Conservation (phyloP, 2,888 invertebrate species). For the Muschampia plurimacula region DNA sequence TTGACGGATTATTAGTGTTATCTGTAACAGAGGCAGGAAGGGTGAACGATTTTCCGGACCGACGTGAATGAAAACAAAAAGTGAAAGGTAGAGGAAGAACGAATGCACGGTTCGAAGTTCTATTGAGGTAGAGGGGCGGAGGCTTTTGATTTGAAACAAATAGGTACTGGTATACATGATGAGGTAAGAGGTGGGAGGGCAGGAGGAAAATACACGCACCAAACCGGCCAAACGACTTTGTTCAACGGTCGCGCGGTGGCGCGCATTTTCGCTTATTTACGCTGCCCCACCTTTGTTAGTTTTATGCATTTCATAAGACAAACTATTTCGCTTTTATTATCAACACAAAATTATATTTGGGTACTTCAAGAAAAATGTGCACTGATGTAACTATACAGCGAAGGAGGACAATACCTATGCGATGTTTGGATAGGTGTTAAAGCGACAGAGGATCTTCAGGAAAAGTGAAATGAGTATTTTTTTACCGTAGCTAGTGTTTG, state of each 20-base stretch:
- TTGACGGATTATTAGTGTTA: slow-evolving; percentile 9
- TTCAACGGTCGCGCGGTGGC: slow-evolving; percentile 79
- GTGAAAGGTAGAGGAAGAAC: slow-evolving; percentile 45
- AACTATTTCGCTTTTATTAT: slow-evolving; percentile 50
- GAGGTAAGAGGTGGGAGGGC: slow-evolving; percentile 55
- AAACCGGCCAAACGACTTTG: slow-evolving; percentile 83
- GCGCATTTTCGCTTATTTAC: slow-evolving; percentile 76
- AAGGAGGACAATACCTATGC: slow-evolving; percentile 54
- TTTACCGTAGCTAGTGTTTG: slow-evolving; percentile 62
- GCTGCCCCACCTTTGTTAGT: slow-evolving; percentile 73
- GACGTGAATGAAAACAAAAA: slow-evolving; percentile 37
- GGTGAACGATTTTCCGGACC: neutral
- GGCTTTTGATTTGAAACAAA: slow-evolving; percentile 63
- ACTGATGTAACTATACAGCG: slow-evolving; percentile 21
- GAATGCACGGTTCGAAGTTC: slow-evolving; percentile 46
- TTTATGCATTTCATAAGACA: slow-evolving; percentile 42
- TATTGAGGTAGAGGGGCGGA: slow-evolving; percentile 57
- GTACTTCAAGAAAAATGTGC: slow-evolving; percentile 35
- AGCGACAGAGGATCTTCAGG: slow-evolving; percentile 60
- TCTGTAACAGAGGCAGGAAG: neutral
- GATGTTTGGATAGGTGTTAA: slow-evolving; percentile 65
- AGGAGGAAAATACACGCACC: slow-evolving; percentile 61
- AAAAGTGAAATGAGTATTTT: slow-evolving; percentile 78
- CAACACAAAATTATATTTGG: neutral
- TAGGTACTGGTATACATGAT: slow-evolving; percentile 38